Base-by-base conservation (phyloP, 2,888 invertebrate genomes). In the Pseudoips prasinana region DNA sequence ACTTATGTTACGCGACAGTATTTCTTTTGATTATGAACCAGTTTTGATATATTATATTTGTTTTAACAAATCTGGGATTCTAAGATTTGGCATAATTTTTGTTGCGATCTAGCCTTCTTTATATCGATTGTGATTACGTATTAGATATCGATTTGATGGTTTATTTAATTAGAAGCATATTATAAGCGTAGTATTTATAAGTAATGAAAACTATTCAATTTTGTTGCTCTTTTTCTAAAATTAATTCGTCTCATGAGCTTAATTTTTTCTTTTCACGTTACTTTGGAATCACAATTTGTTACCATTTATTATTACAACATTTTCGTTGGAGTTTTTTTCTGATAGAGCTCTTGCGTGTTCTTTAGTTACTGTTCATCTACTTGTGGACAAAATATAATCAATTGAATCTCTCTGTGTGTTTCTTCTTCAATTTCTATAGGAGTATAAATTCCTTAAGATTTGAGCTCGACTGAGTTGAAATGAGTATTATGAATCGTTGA, bases 221-320 rank as follows among this genome's bases (percentile, higher is more conserved):
- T 45, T 55, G 36, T 51, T 51, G 37, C 39, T 22, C 30, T 41
- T 20, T 56, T 43, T 44, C 39, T 32, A 26, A 29, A 29, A 28
- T 19, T 28, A 11, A 25, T 35, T 40, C 26, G 37, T 41, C 22
- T 49, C 56, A 51, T 48, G 47, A 46, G 14, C 25, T 38, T 36
- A 22, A 42, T 35, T 54, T 48, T 34, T 32, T 34, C 45, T 41
- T 35, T 30, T 46, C 27, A 11, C 5, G 36, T 51, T 34, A 34
- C 40, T 41, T 43, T 40, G 41, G 22, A 14, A 58, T 58, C 43
- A 53, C 41, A 38, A 45, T 45, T 57, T 53, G 56, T 64, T 63
- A 62, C 53, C 53, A 62, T n/a, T 46, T 37, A 40, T 33, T 39
- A n/a, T n/a, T n/a, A n/a, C 22, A 33, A 10, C 10, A 31, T 22